These are phyloP conservation scores for Caranx melampygus DNA, from an alignment of 2,113 vertebrate genomes.

Conservation along the genomic window DNA sequence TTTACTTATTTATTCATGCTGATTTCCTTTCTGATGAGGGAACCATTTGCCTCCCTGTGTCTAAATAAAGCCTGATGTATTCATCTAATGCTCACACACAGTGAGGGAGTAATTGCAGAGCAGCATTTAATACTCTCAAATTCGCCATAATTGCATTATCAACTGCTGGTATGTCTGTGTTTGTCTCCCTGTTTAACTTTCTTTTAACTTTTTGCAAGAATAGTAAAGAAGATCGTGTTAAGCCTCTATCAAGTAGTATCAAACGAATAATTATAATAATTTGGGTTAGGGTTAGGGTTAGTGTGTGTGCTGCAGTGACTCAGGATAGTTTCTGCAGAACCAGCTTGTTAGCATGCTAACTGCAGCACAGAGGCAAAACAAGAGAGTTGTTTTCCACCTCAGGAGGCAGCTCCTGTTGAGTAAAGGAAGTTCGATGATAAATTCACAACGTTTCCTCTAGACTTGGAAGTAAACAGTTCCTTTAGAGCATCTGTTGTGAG, in stretches of 20 bases:
- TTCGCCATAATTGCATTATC: slow-evolving; percentile 68
- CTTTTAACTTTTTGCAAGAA: not conserved
- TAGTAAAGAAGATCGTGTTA: not conserved
- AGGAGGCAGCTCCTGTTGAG: too few relatives aligned
- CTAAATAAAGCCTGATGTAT: slow-evolving; percentile 69
- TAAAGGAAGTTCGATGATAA: too few relatives aligned
- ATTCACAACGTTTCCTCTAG: too few relatives aligned
- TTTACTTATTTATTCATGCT: slow-evolving; percentile 66
- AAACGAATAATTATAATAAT: too few relatives aligned
- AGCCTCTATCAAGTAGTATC: not conserved
- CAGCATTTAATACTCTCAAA: slow-evolving; percentile 69
- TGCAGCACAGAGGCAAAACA: too few relatives aligned
- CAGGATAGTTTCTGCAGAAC: too few relatives aligned
- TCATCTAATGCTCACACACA: slow-evolving; percentile 59
- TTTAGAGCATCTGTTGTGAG: not conserved
- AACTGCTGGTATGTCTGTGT: slow-evolving; percentile 26
- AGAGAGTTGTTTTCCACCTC: too few relatives aligned
- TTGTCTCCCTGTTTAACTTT: slow-evolving; percentile 24
- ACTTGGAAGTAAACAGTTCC: too few relatives aligned
- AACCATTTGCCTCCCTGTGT: slow-evolving; percentile 39
- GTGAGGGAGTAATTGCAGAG: slow-evolving; percentile 66
- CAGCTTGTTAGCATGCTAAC: too few relatives aligned
- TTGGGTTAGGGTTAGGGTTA: too few relatives aligned
- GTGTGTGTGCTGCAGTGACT: too few relatives aligned
- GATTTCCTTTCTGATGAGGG: slow-evolving; percentile 65